These are phyloP conservation scores for human DNA, from an alignment of 2,113 vertebrate genomes.

Conservation along the genomic window DNA sequence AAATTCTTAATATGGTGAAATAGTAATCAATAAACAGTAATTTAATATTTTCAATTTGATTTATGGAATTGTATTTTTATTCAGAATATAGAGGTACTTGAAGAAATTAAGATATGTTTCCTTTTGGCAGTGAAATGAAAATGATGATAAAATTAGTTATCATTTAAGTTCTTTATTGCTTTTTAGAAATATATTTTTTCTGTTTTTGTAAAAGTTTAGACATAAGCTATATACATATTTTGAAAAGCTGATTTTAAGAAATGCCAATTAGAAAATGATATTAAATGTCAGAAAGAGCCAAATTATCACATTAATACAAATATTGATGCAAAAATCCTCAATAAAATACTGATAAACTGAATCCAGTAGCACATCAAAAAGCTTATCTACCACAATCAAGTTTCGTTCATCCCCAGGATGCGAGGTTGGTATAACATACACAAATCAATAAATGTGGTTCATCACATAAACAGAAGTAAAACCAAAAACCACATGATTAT, in stretches of 20 bases:
- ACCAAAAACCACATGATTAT: too few species aligned
- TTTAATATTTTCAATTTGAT: background rate
- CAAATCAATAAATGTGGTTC: too few species aligned
- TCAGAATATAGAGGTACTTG: background rate
- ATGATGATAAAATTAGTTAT: background rate
- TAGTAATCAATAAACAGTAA: background rate
- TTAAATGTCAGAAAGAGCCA: background rate
- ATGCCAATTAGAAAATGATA: constrained; percentile 46
- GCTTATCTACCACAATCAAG: too few species aligned
- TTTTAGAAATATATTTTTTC: background rate
- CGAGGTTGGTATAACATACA: too few species aligned
- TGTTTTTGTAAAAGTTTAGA: background rate
- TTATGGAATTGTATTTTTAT: background rate
- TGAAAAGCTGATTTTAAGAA: constrained; percentile 28
- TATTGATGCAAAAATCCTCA: too few species aligned
- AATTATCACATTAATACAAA: background rate
- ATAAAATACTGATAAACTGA: too few species aligned
- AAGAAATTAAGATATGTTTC: background rate
- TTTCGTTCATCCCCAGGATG: too few species aligned
- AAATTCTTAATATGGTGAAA: background rate
- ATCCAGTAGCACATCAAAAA: too few species aligned
- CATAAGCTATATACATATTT: background rate
- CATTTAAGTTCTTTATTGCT: background rate
- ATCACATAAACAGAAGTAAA: too few species aligned
- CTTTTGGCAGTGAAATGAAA: background rate